These are phyloP conservation scores for Micromys minutus DNA, from an alignment of 2,113 vertebrate species.

Conservation along the genomic window DNA sequence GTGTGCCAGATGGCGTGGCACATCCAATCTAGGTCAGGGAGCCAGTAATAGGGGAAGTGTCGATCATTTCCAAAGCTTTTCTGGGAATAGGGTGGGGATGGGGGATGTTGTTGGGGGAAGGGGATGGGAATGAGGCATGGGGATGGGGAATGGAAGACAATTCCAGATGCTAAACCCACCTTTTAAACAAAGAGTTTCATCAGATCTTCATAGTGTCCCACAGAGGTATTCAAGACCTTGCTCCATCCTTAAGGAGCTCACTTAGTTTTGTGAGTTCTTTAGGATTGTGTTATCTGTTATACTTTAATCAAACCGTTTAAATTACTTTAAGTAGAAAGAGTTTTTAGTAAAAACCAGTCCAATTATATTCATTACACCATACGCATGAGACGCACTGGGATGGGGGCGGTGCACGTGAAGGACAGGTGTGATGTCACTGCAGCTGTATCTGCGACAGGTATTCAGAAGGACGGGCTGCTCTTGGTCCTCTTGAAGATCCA, in stretches of 20 bases:
- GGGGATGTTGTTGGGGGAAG: conserved; percentile 37
- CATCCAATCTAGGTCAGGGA: neutral
- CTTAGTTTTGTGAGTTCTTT: neutral
- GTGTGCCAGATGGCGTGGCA: neutral
- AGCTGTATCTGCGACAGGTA: neutral
- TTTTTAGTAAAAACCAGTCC: neutral
- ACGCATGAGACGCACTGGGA: neutral
- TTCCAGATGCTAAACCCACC: neutral
- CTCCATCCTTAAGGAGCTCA: neutral
- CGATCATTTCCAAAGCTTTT: conserved; percentile 26
- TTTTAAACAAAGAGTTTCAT: conserved; percentile 41
- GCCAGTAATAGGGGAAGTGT: neutral
- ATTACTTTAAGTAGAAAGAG: neutral
- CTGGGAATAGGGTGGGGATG: neutral
- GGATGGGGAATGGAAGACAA: neutral
- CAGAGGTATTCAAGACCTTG: neutral
- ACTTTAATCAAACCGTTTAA: neutral
- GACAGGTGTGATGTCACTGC: neutral
- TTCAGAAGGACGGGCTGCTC: neutral
- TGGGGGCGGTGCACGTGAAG: neutral
- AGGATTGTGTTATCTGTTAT: neutral
- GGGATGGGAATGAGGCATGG: neutral
- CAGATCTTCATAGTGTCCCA: neutral
- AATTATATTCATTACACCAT: neutral
- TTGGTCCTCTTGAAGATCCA: neutral